phyloP scores from a whole-genome alignment of 2,113 vertebrate species.

The Coreoperca whiteheadi region DNA sequence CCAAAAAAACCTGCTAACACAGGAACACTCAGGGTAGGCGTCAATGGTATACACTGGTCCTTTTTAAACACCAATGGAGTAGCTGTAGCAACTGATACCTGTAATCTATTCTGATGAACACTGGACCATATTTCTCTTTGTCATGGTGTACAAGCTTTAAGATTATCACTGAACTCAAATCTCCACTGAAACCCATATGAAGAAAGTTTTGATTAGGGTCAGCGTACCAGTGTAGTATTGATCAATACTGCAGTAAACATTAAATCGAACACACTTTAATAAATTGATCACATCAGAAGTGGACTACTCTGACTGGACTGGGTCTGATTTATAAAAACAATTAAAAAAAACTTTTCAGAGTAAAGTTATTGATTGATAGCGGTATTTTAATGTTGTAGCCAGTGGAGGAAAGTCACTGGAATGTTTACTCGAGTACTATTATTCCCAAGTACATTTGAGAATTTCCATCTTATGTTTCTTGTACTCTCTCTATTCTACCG shows the following conservation, averaged over 20 bases:
- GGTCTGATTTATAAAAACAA: no score
- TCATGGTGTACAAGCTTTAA: not conserved
- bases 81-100: not conserved
- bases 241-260: not conserved
- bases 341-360: no score
- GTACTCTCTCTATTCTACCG: not conserved
- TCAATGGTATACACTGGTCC: not conserved
- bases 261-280: not conserved
- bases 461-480: not conserved
- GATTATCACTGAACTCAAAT: not conserved
- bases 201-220: not conserved
- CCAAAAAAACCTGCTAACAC: conserved; percentile 19
- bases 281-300: no score
- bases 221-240: not conserved
- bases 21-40: not conserved
- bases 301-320: no score
- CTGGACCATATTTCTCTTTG: not conserved
- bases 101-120: not conserved
- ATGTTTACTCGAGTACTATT: no score
- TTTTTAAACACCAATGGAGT: not conserved
- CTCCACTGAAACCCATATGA: not conserved
- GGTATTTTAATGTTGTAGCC: no score
- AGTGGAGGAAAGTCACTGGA: no score
- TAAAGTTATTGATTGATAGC: no score
- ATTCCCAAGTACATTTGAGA: not conserved